Base-by-base conservation (phyloP, 2,113 vertebrate genomes). In the Xenus cinereus region DNA sequence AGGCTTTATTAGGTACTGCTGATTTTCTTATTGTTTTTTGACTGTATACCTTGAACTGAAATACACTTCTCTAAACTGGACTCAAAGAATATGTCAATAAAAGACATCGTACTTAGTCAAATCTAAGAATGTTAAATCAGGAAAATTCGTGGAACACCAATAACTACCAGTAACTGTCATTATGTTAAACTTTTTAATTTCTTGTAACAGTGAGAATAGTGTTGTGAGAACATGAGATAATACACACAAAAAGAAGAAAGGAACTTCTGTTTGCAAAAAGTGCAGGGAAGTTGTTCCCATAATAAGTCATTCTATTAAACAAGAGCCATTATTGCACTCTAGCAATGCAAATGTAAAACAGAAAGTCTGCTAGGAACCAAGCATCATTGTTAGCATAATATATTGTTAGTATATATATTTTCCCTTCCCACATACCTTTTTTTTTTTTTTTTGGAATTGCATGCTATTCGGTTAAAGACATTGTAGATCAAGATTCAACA, bases 261-360 rank as follows among this genome's bases (percentile, higher is more conserved):
- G 57, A 95, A 97, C 95, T 98, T 95, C 66, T 93, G 48, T 95
- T 94, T 85, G 71, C 80, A 96, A 76, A 89, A 93, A 80, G 69
- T 80, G 59, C 50, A 37, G 63, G 69, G 79, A 92, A 96, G 48
- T 91, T 96, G 84, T 95, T 97, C 93, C 69, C 62, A 74, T 96
- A 95, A 67, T 84, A 96, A 97, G 90, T 96, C 60, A 77, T 97
- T 95, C 94, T 95, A 28, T 89, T 92, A 95, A 95, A 93, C 62
- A 95, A 76, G 80, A 92, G 74, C 75, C 60, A 71, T 95, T 95
- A 96, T 91, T 95, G 48, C 91, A 80, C 10, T 85, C 74, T 43
- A 76, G 86, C 48, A 95, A 87, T 85, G 43, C 75, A 87, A 93
- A 97, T 93, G 81, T 93, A 87, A 95, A 93, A 41, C 78, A 93